A percentile compares a stretch with the other conserved stretches of the same genome.
Evolutionary conservation across 2,113 vertebrate genomes (phyloP).

Genomic region (Electrona antarctica): DNA sequence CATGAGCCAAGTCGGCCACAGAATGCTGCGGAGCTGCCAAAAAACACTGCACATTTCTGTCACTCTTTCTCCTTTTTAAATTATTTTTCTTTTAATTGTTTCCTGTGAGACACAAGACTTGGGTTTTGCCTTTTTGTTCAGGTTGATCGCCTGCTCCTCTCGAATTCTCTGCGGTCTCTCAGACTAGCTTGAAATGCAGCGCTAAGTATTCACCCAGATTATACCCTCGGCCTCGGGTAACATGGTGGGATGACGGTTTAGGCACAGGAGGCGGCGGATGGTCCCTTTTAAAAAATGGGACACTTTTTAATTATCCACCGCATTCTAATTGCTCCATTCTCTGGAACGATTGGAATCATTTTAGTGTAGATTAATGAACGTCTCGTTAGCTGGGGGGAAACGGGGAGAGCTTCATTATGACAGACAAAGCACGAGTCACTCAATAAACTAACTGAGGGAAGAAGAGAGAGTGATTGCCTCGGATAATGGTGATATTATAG

Average conservation of each 20-base stretch:
- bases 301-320: constrained; percentile 72
- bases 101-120: background rate
- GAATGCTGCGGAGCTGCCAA: constrained; percentile 15
- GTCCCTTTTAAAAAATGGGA: constrained; percentile 52
- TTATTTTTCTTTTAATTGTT: too few relatives aligned
- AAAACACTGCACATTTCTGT: background rate
- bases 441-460: constrained; percentile 47
- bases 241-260: constrained; percentile 34
- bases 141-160: constrained; percentile 35
- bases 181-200: background rate
- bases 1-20: constrained; percentile 2
- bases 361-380: constrained; percentile 70
- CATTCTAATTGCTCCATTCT: constrained; percentile 72
- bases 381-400: constrained; percentile 62
- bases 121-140: background rate
- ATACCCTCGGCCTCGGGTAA: constrained; percentile 52
- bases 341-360: constrained; percentile 71
- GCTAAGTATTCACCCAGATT: constrained; percentile 31
- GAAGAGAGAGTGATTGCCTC: constrained; percentile 48
- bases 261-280: constrained; percentile 25
- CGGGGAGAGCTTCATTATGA: constrained; percentile 67
- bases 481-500: constrained; percentile 48
- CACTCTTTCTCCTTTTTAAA: too few relatives aligned
- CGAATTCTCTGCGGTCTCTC: background rate
- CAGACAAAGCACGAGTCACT: constrained; percentile 65